phyloP scores from a whole-genome alignment of 2,797 vertebrate genomes.

The Hippopotamyrus pictus region DNA sequence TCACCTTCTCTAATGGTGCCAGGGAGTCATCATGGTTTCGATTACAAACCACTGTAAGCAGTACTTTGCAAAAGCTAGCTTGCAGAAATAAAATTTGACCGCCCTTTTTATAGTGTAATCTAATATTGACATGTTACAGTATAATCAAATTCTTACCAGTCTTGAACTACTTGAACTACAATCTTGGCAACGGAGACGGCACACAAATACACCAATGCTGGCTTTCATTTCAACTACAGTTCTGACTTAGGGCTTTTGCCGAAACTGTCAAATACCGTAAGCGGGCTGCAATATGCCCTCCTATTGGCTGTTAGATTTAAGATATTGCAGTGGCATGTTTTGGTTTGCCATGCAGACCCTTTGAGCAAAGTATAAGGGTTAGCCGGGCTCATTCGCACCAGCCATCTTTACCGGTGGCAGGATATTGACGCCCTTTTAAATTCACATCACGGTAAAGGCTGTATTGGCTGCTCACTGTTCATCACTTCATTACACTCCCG shows the following conservation, averaged over 20 bases:
- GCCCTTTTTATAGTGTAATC: neutral
- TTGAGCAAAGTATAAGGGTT: neutral
- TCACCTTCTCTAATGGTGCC: neutral
- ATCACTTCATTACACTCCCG: conserved; percentile 1
- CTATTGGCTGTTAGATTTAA: neutral
- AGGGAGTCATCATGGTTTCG: neutral
- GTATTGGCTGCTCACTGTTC: neutral
- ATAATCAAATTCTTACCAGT: neutral
- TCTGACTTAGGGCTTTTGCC: neutral
- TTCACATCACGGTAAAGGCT: neutral
- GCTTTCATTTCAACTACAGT: neutral
- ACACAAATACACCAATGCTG: neutral
- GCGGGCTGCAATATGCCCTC: neutral
- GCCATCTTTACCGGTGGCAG: neutral
- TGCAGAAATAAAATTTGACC: neutral
- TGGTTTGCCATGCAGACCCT: neutral
- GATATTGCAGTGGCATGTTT: neutral
- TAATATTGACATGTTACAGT: neutral
- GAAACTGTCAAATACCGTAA: neutral
- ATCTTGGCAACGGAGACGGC: neutral
- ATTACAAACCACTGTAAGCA: neutral
- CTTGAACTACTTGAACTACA: neutral
- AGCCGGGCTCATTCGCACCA: neutral
- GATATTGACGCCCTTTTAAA: neutral
- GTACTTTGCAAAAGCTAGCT: neutral